Conservation (phyloP, 2,113 vertebrate species). For the Ailuropoda melanoleuca region DNA sequence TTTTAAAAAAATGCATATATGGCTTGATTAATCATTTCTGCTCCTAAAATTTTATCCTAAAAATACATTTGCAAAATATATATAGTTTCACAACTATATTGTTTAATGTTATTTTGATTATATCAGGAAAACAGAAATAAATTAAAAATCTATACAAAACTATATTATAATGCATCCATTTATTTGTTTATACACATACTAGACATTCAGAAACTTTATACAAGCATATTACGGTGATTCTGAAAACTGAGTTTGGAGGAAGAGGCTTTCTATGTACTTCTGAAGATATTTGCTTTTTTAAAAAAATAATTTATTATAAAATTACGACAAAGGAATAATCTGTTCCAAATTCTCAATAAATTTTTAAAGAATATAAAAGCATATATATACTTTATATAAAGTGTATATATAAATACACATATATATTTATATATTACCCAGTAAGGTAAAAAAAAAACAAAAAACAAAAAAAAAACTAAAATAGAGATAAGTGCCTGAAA, state of each 20-base stretch:
- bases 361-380: background rate
- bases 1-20: background rate
- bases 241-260: background rate
- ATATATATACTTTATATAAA: background rate
- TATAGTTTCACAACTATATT: background rate
- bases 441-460: background rate
- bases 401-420: background rate
- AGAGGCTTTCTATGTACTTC: background rate
- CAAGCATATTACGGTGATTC: background rate
- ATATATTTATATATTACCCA: background rate
- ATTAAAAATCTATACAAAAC: background rate
- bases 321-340: background rate
- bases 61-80: background rate
- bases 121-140: background rate
- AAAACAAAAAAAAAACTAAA: background rate
- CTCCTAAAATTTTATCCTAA: background rate
- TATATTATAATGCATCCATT: background rate
- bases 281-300: background rate
- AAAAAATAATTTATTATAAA: background rate
- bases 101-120: background rate
- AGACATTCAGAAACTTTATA: background rate
- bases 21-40: background rate
- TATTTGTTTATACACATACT: background rate
- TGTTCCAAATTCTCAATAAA: background rate
- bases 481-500: background rate